Conservation (phyloP, 2,888 invertebrate species). For the Blera fallax region DNA sequence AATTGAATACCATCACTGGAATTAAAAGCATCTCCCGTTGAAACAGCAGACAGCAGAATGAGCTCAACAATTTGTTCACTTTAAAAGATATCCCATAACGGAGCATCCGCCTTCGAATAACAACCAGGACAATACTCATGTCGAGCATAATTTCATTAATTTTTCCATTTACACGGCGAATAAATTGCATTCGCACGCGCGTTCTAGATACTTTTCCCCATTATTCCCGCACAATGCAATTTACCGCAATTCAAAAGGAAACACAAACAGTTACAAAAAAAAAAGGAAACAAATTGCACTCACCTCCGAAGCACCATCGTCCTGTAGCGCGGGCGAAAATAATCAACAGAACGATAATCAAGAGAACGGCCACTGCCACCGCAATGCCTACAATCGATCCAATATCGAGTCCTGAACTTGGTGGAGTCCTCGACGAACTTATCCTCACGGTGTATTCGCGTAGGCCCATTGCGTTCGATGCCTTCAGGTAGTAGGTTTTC, state of each 20-base stretch:
- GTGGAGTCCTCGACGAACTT: slow-evolving; percentile 86
- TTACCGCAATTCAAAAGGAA: slow-evolving; percentile 7
- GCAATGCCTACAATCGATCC: slow-evolving; percentile 90
- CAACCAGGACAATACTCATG: neutral
- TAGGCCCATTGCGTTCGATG: slow-evolving; percentile 86
- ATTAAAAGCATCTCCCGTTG: neutral
- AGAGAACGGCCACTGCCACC: slow-evolving; percentile 86
- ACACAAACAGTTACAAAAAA: neutral
- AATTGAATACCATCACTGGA: neutral
- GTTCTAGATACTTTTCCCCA: neutral
- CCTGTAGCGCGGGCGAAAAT: slow-evolving; percentile 89
- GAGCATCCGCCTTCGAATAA: neutral
- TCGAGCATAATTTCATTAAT: slow-evolving; percentile 16
- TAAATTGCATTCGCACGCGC: slow-evolving; percentile 14
- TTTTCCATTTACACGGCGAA: neutral
- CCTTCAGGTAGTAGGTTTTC: slow-evolving; percentile 86
- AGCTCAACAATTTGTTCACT: neutral
- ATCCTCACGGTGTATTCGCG: slow-evolving; percentile 86
- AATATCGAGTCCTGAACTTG: slow-evolving; percentile 87
- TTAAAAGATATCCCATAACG: neutral
- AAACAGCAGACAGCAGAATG: neutral
- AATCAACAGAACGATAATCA: slow-evolving; percentile 87
- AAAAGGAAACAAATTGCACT: slow-evolving; percentile 79
- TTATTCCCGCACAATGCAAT: slow-evolving; percentile 11
- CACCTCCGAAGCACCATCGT: slow-evolving; percentile 94